Conservation (phyloP, 2,113 vertebrate genomes). For the Phyllostomus hastatus region DNA sequence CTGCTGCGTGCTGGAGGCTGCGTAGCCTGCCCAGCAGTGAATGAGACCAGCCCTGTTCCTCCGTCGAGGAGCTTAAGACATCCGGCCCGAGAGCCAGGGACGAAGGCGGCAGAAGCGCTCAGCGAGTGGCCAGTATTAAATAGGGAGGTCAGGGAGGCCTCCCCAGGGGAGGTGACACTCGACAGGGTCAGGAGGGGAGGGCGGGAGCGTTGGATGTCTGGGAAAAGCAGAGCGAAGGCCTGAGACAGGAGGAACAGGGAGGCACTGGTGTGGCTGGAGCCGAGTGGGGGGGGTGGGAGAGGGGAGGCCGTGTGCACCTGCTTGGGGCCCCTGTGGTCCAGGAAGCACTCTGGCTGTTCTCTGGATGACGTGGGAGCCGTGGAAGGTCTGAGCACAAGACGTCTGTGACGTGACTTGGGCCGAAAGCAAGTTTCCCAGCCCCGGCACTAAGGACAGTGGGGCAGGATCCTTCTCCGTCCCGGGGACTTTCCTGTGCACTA, state of each 20-base stretch:
- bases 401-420: accelerated
- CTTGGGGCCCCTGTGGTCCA: not conserved
- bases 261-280: not conserved
- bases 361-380: not conserved
- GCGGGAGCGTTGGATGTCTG: not conserved
- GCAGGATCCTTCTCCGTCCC: not conserved
- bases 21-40: not conserved
- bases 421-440: not conserved
- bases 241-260: not conserved
- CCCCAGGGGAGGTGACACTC: not conserved
- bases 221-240: not conserved
- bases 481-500: accelerated
- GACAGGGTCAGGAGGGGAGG: not conserved
- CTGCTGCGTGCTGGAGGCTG: not conserved
- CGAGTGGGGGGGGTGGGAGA: not conserved
- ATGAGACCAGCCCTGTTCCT: not conserved
- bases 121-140: not conserved
- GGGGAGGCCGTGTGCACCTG: accelerated
- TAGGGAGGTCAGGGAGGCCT: not conserved
- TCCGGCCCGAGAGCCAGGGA: not conserved
- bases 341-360: not conserved
- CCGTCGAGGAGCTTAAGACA: not conserved
- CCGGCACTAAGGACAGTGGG: accelerated
- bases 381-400: not conserved
- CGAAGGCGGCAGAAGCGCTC: not conserved